Evolutionary conservation across 2,888 invertebrate species (phyloP).

Genomic region (Limulus polyphemus): DNA sequence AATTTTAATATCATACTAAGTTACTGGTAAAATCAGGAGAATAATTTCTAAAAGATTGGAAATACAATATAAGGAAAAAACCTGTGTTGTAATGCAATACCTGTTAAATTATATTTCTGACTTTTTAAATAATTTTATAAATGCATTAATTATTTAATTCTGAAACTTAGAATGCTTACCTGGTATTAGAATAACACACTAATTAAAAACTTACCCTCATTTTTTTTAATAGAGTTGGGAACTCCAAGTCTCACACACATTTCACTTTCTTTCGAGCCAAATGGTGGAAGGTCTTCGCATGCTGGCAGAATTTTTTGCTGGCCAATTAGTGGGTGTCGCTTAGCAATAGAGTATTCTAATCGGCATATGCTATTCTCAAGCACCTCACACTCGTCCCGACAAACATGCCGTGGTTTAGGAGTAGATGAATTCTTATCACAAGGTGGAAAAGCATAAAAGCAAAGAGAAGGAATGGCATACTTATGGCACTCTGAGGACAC

Average conservation of each 20-base stretch:
- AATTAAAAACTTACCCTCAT: constrained; percentile 27
- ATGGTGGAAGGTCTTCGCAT: constrained; percentile 37
- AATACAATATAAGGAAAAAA: too few species aligned
- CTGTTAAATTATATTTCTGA: too few species aligned
- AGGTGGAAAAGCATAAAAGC: constrained; percentile 81
- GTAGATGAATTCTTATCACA: constrained; percentile 50
- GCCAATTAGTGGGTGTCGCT: constrained; percentile 78
- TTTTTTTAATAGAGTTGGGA: constrained; percentile 41
- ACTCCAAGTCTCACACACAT: constrained; percentile 65
- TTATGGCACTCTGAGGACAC: constrained; percentile 55
- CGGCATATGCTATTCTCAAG: constrained; percentile 81
- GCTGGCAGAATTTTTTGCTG: constrained; percentile 44
- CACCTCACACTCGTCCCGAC: constrained; percentile 76
- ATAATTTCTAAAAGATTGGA: too few species aligned
- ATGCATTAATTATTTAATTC: too few species aligned
- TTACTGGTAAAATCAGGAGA: too few species aligned
- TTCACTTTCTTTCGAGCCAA: constrained; percentile 49
- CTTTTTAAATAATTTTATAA: too few species aligned
- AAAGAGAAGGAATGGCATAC: constrained; percentile 78
- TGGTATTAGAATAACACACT: too few species aligned
- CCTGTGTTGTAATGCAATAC: too few species aligned
- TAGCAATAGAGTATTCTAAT: constrained; percentile 83
- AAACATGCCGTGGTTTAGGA: constrained; percentile 41
- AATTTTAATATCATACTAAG: too few species aligned
- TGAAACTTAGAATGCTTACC: too few species aligned